phyloP scores from a whole-genome alignment of 2,888 invertebrate species.

The Stenolophus ochropezus region DNA sequence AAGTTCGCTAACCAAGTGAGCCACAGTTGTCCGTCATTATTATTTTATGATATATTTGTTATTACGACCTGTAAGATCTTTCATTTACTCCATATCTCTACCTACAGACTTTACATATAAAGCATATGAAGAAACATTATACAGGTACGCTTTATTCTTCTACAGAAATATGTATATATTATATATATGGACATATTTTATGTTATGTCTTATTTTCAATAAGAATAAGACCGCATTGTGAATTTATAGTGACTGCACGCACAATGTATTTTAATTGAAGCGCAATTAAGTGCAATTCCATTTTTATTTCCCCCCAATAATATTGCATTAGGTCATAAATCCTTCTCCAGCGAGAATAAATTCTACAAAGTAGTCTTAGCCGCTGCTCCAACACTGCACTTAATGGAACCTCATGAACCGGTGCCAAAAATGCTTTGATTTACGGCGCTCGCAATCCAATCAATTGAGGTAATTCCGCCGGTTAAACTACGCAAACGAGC shows the following conservation, averaged over 20 bases:
- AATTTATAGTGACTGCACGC: not conserved
- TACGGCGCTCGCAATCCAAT: slow-evolving; percentile 30
- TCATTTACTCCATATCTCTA: too few relatives aligned
- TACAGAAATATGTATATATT: too few relatives aligned
- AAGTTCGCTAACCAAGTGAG: too few relatives aligned
- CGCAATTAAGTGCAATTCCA: not conserved
- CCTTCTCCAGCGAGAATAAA: not conserved
- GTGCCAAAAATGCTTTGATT: slow-evolving; percentile 39
- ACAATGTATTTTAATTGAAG: not conserved
- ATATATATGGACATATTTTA: too few relatives aligned
- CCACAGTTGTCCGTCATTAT: too few relatives aligned
- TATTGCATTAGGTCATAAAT: slow-evolving; percentile 36
- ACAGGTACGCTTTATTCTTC: too few relatives aligned
- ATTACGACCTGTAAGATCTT: too few relatives aligned
- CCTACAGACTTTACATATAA: too few relatives aligned
- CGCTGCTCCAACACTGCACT: slow-evolving; percentile 37
- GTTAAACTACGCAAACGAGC: slow-evolving; percentile 34
- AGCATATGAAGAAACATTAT: too few relatives aligned
- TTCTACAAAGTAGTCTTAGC: slow-evolving; percentile 36
- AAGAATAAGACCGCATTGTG: not conserved
- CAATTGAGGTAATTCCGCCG: slow-evolving; percentile 34
- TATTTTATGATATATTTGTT: too few relatives aligned
- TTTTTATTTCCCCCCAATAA: slow-evolving; percentile 18
- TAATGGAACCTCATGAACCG: slow-evolving; percentile 40
- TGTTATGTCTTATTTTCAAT: too few relatives aligned